Conservation (phyloP, 2,113 vertebrate genomes). For the Nestor notabilis region DNA sequence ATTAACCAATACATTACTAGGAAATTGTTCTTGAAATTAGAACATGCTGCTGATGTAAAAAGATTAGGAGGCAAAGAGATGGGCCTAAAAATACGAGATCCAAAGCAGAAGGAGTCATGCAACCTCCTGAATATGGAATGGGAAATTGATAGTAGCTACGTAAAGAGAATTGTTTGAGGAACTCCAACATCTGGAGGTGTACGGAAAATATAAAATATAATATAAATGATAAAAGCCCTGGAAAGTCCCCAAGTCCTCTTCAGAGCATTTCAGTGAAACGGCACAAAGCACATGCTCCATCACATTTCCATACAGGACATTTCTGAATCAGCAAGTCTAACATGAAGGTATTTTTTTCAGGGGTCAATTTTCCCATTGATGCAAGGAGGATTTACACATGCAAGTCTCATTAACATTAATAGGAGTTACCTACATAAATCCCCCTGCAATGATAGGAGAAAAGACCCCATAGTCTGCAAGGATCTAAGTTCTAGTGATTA, state of each 20-base stretch:
- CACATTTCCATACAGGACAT: not conserved
- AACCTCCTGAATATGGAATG: not conserved
- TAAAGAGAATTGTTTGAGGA: not conserved
- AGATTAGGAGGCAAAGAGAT: not conserved
- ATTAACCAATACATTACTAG: not conserved
- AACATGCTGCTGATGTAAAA: not conserved
- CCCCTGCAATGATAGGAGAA: conserved; percentile 27
- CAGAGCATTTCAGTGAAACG: not conserved
- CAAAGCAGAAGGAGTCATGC: not conserved
- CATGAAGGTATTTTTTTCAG: not conserved
- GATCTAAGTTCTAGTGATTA: conserved; percentile 69
- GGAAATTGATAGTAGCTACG: not conserved
- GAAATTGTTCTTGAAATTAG: not conserved
- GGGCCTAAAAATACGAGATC: not conserved
- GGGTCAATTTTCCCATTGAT: conserved; percentile 63
- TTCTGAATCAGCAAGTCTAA: conserved; percentile 44
- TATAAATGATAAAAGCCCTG: not conserved
- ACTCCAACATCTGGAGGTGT: not conserved
- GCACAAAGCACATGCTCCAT: not conserved
- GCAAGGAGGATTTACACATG: conserved; percentile 71
- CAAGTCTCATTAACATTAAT: conserved; percentile 70
- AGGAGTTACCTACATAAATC: conserved; percentile 65
- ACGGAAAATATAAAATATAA: not conserved
- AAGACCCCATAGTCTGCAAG: conserved; percentile 53
- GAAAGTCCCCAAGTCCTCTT: not conserved